Conservation (phyloP, 37 sponge, comb jelly and placozoan genomes). For the Lycopodina hypogea region DNA sequence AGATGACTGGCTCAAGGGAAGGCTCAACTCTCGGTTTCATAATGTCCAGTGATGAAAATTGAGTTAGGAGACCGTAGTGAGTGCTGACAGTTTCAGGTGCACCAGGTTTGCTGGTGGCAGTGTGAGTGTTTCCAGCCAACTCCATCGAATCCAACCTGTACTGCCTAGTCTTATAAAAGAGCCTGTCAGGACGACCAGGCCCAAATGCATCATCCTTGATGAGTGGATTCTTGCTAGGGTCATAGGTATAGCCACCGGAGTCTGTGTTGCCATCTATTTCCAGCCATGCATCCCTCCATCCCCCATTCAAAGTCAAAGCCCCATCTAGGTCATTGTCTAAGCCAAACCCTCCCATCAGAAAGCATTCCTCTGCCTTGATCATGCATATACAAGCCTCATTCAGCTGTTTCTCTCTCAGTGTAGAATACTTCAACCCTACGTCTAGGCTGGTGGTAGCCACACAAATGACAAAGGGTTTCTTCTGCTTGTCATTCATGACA, state of each 20-base stretch:
- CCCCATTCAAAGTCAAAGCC: slow-evolving; percentile 28
- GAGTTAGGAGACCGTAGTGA: slow-evolving; percentile 58
- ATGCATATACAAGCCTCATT: slow-evolving; percentile 48
- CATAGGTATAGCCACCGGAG: slow-evolving; percentile 44
- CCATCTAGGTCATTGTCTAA: slow-evolving; percentile 54
- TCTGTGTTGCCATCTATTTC: slow-evolving; percentile 20
- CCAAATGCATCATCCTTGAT: slow-evolving; percentile 36
- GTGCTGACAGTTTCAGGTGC: slow-evolving; percentile 29
- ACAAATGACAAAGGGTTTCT: slow-evolving; percentile 44
- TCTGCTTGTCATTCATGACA: slow-evolving; percentile 70
- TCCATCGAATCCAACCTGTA: slow-evolving; percentile 66
- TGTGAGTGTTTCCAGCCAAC: slow-evolving; percentile 40
- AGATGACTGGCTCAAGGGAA: neutral
- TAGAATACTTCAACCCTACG: slow-evolving; percentile 7
- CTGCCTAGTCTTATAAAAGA: slow-evolving; percentile 42
- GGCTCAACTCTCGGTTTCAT: neutral
- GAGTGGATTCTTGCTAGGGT: slow-evolving; percentile 56
- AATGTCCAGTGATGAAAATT: slow-evolving; percentile 35
- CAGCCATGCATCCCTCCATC: slow-evolving; percentile 75
- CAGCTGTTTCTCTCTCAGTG: slow-evolving; percentile 58
- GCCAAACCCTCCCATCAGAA: slow-evolving; percentile 57
- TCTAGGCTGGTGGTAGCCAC: slow-evolving; percentile 53
- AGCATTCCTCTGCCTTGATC: slow-evolving; percentile 34
- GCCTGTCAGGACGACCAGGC: slow-evolving; percentile 57
- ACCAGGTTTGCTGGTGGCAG: neutral